Conservation (phyloP, 1,140 invertebrate genomes). For the Drosophila aff. region DNA sequence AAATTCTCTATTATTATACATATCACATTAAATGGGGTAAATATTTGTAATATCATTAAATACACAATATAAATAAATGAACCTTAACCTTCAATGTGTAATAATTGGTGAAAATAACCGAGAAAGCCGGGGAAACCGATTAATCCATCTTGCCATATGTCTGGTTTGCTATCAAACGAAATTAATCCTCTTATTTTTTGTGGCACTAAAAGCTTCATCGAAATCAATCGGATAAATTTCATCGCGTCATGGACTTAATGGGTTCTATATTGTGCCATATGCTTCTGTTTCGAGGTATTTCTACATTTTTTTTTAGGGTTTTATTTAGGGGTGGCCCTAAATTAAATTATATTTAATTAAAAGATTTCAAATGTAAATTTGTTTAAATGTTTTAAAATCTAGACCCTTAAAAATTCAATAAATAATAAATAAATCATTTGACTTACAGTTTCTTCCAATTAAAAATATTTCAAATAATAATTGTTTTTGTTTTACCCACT, state of each 20-base stretch:
- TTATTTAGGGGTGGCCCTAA: not conserved
- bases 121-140: not conserved
- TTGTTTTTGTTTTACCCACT: not conserved
- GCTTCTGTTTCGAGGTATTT: not conserved
- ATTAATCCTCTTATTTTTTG: constrained; percentile 5
- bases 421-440: not conserved
- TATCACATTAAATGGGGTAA: not conserved
- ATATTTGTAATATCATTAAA: not conserved
- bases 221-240: constrained; percentile 17
- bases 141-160: not conserved
- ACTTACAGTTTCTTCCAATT: not conserved
- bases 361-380: too few relatives aligned
- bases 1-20: not conserved
- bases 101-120: not conserved
- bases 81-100: not conserved
- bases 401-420: not conserved
- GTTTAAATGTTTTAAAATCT: not conserved
- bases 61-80: not conserved
- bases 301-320: not conserved
- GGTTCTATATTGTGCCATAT: constrained; percentile 25
- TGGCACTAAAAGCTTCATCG: constrained; percentile 1
- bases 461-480: not conserved
- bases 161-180: constrained; percentile 1
- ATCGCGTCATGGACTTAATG: constrained; percentile 19
- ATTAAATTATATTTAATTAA: too few relatives aligned